Conservation (phyloP, 2,888 invertebrate species). For the Helobdella robusta region DNA sequence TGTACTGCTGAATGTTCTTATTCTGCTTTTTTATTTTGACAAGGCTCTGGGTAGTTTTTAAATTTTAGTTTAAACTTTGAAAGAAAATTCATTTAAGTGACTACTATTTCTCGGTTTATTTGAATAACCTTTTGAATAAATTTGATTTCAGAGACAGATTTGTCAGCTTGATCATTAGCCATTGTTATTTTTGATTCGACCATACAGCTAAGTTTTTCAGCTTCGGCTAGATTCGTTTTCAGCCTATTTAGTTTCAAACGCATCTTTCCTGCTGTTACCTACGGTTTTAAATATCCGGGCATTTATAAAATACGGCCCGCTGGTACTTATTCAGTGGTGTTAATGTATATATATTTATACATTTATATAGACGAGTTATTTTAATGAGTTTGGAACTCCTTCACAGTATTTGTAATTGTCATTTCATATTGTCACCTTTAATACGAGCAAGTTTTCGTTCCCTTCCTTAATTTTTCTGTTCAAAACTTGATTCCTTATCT, state of each 20-base stretch:
- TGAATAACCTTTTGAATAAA: constrained; percentile 10
- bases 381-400: too few relatives aligned
- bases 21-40: constrained; percentile 12
- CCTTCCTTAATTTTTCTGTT: constrained; percentile 17
- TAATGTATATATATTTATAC: too few relatives aligned
- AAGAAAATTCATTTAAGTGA: too few relatives aligned
- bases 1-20: constrained; percentile 15
- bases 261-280: constrained; percentile 24
- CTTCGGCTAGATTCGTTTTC: constrained; percentile 7
- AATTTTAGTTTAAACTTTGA: neutral
- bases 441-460: constrained; percentile 16
- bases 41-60: constrained; percentile 1
- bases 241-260: constrained; percentile 22
- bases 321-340: too few relatives aligned
- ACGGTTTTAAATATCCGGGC: too few relatives aligned
- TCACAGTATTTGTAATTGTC: too few relatives aligned
- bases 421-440: constrained; percentile 1
- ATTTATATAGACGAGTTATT: too few relatives aligned
- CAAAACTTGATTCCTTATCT: constrained; percentile 18
- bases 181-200: constrained; percentile 15
- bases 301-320: too few relatives aligned
- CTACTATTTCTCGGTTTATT: too few relatives aligned
- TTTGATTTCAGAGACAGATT: constrained; percentile 21
- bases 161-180: constrained; percentile 22
- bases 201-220: constrained; percentile 12